Base-by-base conservation (phyloP, 2,113 vertebrate genomes). In the Cyprinodon tularosa region DNA sequence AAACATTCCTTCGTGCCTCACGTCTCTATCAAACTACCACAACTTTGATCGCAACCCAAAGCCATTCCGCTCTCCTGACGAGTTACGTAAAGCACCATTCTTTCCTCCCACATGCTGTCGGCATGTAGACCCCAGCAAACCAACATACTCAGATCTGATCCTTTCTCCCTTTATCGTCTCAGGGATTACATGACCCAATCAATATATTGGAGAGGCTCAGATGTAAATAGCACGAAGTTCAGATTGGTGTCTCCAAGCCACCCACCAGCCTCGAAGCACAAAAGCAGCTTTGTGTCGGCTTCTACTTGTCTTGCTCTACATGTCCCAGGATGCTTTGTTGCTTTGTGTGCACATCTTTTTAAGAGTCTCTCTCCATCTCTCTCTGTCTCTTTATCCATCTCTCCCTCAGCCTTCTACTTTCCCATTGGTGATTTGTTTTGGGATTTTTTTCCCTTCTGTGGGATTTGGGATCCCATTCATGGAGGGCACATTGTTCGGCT, bases 401-500 rank as follows among this genome's bases (percentile, higher is more conserved):
- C 62, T 80, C 83, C 64, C 74, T 82, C 17, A 47, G 59, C 77
- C 88, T 76, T 80, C 81, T 70, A 72, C 81, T 90, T 90, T 91
- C 89, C 86, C 88, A 87, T 84, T 89, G 86, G 83, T 89, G 90
- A 89, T 91, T 92, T 88, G 83, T 87, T 91, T 92, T 57, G 47
- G 9, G 44, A 59, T 67, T 57, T 91, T 92, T 59, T 62, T 53
- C 85, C 78, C 86, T 90, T 69, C 88, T 88, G 83, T 92, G 90
- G 92, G 91, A 91, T 91, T 89, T 91, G 87, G 86, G 90, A 90
- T 92, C 84, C 84, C 86, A 91, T 93, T 93, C 90, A 92, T 77
- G 48, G 78, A 68, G 88, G 14, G 71, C 36, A 45, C 86, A 93
- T 93, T 93, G 91, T 92, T 87, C 71, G 20, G 66, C 78, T 91